A percentile compares a stretch with the other conserved stretches of the same genome.
These are phyloP conservation scores for Ceramica pisi DNA, from an alignment of 2,888 invertebrate species.

Conservation along the genomic window DNA sequence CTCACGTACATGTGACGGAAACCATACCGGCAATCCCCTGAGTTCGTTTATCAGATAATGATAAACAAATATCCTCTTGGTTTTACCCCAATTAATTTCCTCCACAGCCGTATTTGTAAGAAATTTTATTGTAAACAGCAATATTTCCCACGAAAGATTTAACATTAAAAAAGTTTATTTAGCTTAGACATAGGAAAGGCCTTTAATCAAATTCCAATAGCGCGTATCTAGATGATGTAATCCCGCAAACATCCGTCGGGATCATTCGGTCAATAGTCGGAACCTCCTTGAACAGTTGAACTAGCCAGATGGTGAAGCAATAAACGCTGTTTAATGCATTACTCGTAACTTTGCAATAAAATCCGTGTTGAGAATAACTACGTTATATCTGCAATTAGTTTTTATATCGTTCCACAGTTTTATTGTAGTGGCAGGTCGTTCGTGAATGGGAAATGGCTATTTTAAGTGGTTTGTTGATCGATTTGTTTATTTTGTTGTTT, in stretches of 20 bases:
- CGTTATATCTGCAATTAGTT: conserved; percentile 45
- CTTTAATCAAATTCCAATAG: conserved; percentile 14
- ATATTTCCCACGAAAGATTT: not conserved
- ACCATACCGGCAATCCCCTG: not conserved
- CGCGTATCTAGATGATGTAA: conserved; percentile 40
- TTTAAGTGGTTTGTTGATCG: conserved; percentile 16
- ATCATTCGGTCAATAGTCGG: conserved; percentile 42
- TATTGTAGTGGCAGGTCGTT: conserved; percentile 40
- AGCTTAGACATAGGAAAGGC: conserved; percentile 1
- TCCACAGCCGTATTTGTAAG: not conserved
- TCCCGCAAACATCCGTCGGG: conserved; percentile 23
- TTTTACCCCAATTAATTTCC: not conserved
- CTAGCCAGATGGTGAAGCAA: conserved; percentile 55
- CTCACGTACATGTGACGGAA: not conserved
- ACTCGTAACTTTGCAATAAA: conserved; percentile 59
- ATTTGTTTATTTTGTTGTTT: conserved; percentile 42
- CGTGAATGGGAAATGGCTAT: conserved; percentile 24
- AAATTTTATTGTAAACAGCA: not conserved
- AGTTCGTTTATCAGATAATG: not conserved
- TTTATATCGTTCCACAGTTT: conserved; percentile 47
- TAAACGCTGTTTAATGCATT: conserved; percentile 55
- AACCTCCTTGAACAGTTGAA: conserved; percentile 65
- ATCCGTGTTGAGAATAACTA: conserved; percentile 44
- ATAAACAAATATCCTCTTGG: not conserved
- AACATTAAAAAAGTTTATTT: not conserved